phyloP scores from a whole-genome alignment of 2,113 vertebrate species.

The Danio rerio region GRCz12tu NC_133183.1:50227001-50227500 shows the following conservation, averaged over 20 bases:
- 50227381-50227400: neutral
- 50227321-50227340: neutral
- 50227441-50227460: neutral
- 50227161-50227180: neutral
- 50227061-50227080: neutral
- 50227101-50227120: constrained; percentile 8
- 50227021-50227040: neutral
- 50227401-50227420: constrained; percentile 2
- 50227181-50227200: constrained; percentile 7
- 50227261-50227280: constrained; percentile 5
- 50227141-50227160: neutral
- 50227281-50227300: neutral
- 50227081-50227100: neutral
- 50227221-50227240: neutral
- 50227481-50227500: neutral
- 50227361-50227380: neutral
- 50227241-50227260: neutral
- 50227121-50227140: constrained; percentile 4
- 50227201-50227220: neutral
- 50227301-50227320: neutral
- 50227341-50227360: neutral
- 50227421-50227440: neutral
- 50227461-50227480: neutral
- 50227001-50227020: neutral
- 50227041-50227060: neutral